A percentile compares a stretch with the other conserved stretches of the same genome.
Conservation (phyloP, 1,140 invertebrate species). For the Watersipora subatra region DNA sequence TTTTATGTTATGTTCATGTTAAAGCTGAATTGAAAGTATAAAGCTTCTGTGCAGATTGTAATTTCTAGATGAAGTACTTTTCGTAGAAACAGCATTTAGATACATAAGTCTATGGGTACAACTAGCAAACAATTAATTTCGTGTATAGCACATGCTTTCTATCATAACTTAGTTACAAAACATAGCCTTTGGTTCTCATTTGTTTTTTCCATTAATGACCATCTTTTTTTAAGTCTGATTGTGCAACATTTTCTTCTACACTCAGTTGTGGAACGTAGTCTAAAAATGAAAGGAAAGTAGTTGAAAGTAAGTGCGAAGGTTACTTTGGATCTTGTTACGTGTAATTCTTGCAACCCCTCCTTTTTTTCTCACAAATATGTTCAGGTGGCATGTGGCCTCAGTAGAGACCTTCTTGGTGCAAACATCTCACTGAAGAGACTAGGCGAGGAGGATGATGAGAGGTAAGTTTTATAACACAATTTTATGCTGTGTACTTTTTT, state of each 20-base stretch:
- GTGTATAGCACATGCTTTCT: too few species aligned
- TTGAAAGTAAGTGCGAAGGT: background rate
- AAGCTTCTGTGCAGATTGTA: background rate
- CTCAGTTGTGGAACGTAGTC: too few species aligned
- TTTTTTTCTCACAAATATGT: background rate
- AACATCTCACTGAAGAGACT: slow-evolving; percentile 14
- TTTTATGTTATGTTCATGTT: slow-evolving; percentile 35
- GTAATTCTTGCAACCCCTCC: background rate
- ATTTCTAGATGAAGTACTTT: too few species aligned
- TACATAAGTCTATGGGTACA: too few species aligned
- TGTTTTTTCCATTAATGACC: background rate
- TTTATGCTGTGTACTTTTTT: background rate
- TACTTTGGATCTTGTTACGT: background rate
- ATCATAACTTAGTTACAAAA: too few species aligned
- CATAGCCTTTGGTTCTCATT: too few species aligned
- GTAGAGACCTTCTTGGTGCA: slow-evolving; percentile 26
- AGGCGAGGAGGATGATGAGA: slow-evolving; percentile 7
- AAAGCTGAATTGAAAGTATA: background rate
- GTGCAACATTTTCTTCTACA: too few species aligned
- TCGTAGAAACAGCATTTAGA: too few species aligned
- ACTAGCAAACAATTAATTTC: too few species aligned
- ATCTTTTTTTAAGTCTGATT: too few species aligned
- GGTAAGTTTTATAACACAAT: slow-evolving; percentile 8
- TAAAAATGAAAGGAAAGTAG: background rate
- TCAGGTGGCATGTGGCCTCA: slow-evolving; percentile 27